A percentile compares a stretch with the other conserved stretches of the same genome.
These are phyloP conservation scores for Pseudopleuronectes americanus DNA, from an alignment of 2,797 vertebrate genomes.

Conservation along the genomic window DNA sequence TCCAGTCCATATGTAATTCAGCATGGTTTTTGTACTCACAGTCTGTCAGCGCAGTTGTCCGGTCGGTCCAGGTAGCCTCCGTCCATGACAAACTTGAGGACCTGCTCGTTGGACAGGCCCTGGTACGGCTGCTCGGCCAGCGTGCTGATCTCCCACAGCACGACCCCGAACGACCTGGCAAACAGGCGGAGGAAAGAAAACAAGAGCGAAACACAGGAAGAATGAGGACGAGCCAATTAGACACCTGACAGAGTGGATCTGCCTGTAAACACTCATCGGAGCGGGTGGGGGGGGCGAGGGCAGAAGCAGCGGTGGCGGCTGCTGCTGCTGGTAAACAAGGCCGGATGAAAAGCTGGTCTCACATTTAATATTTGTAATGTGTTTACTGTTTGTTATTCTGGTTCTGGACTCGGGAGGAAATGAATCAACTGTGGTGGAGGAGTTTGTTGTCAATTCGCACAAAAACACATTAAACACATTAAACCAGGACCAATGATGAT, in stretches of 20 bases:
- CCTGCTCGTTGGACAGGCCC: constrained; percentile 97
- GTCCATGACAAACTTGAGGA: constrained; percentile 98
- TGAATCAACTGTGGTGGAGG: no score
- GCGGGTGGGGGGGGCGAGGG: constrained; percentile 10
- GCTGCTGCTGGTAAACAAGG: constrained; percentile 31
- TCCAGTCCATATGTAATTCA: background rate
- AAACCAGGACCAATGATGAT: no score
- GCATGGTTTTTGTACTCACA: constrained; percentile 85
- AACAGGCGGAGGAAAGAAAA: constrained; percentile 32
- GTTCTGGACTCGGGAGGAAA: no score
- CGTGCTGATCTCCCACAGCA: constrained; percentile 97
- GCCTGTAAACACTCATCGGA: constrained; percentile 37
- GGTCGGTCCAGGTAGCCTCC: constrained; percentile 94
- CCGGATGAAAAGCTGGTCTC: background rate
- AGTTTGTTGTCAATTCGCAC: no score
- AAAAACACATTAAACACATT: no score
- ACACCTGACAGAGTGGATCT: constrained; percentile 29
- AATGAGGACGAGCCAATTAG: constrained; percentile 56
- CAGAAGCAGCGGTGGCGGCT: background rate
- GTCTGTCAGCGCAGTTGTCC: constrained; percentile 91
- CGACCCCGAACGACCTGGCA: constrained; percentile 95
- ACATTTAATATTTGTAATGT: constrained; percentile 16
- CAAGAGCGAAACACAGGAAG: constrained; percentile 16
- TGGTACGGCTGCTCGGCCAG: constrained; percentile 97
- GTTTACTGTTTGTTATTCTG: constrained; percentile 19